Base-by-base conservation (phyloP, 2,113 vertebrate genomes). In the Pantherophis guttatus region DNA sequence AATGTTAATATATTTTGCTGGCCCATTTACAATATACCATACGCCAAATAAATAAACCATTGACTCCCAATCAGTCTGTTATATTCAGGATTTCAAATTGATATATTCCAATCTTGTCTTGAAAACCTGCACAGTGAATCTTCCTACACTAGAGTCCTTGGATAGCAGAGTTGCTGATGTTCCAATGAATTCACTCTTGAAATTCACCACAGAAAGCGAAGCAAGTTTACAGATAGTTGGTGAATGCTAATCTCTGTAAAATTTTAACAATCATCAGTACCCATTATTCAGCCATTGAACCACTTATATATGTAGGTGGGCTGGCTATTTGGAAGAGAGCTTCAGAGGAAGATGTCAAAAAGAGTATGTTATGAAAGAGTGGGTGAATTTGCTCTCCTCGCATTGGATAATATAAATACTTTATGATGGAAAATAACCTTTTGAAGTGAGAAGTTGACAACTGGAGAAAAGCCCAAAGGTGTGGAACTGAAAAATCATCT, bases 391-490 rank as follows among this genome's bases (percentile, higher is more conserved):
- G 95, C 59, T 90, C 95, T 95, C 88, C 89, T 96, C 17, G 1
- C 94, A 86, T 90, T 96, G 91, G 92, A 85, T 94, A 96, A 94
- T 93, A 92, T 97, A 96, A 97, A 97, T 97, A 97, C 94, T 96
- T 96, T 95, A 96, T 95, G 94, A 94, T 94, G 95, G 96, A 94
- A 90, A 96, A 93, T 96, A 95, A 95, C 92, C 93, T 97, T 96
- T 86, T 95, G 94, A 97, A 95, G 94, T 96, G 94, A 95, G 95
- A 96, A 96, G 95, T 81, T 94, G 96, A 89, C 96, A 96, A 88
- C 95, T 95, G 94, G 75, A 95, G 94, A 93, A 95, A 95, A 93
- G 92, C 89, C 94, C 89, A 44, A 86, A 88, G 93, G 94, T 33
- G 0, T 94, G 85, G 93, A 96, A 93, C 93, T 89, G 95, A 94